Percentiles rank a stretch among this genome's conserved stretches.
phyloP scores from a whole-genome alignment of 1,140 invertebrate species.

The Hypothenemus hampei region DNA sequence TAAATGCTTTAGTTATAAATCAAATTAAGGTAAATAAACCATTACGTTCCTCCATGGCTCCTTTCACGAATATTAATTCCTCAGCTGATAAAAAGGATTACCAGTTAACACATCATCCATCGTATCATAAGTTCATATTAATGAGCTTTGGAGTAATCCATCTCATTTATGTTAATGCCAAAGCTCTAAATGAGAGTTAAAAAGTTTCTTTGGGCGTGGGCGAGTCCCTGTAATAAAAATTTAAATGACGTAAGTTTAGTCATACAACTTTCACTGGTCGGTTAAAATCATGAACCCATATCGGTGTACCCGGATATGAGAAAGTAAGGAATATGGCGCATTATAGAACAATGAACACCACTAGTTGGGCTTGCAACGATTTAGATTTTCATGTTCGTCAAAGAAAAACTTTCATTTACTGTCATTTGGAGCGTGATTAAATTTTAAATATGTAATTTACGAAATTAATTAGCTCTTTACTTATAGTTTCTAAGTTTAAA shows the following conservation, averaged over 20 bases:
- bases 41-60: constrained; percentile 2
- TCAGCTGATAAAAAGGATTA: not conserved
- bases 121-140: too few species aligned
- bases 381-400: constrained; percentile 13
- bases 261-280: constrained; percentile 13
- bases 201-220: not conserved
- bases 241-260: constrained; percentile 14
- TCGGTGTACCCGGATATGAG: constrained; percentile 15
- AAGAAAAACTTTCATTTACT: too few species aligned
- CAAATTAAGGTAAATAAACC: constrained; percentile 16
- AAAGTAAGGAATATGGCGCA: constrained; percentile 12
- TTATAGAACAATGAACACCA: constrained; percentile 17
- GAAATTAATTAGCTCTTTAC: too few species aligned
- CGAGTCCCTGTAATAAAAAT: constrained; percentile 2
- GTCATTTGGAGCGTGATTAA: too few species aligned
- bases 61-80: constrained; percentile 10
- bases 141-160: too few species aligned
- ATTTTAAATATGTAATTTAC: too few species aligned
- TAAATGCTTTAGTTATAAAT: constrained; percentile 8
- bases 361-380: constrained; percentile 9
- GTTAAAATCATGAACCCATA: constrained; percentile 16
- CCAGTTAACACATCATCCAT: not conserved
- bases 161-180: not conserved
- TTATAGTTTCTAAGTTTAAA: too few species aligned
- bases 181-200: not conserved